Base-by-base conservation (phyloP, 2,797 vertebrate genomes). In the Vespertilio murinus region DNA sequence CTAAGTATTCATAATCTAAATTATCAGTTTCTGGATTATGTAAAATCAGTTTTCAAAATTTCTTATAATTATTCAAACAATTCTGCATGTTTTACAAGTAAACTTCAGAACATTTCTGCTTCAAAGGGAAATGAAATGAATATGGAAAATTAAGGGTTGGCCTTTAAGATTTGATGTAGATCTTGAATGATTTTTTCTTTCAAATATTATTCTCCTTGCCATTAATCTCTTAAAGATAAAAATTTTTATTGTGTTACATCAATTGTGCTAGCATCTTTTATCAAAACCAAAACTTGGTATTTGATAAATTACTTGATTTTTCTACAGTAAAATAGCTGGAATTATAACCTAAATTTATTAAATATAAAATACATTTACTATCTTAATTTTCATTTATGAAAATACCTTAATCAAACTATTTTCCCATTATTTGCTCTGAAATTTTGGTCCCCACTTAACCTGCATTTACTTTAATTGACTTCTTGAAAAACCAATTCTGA, bases 121-220 rank as follows among this genome's bases (percentile, higher is more conserved):
- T 91, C 83, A 42, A 94, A 87, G n/a, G 22, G 77, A 22, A 92
- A 80, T 80, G 16, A 92, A 90, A 83, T 22, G 30, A 85, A 84
- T 70, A 49, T 30, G 22, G 84, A 93, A 95, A 84, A 54, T 59
- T 74, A 67, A 94, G 28, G 91, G 2, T 75, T 83, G 23, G 25
- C 56, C 38, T 59, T 85, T 30, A 89, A 87, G 69, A 82, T 18
- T 9, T 94, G 42, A 47, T 54, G 8, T n/a, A 90, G 18, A 18
- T 40, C 35, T 38, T 64, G n/a, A 45, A n/a, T 86, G 16, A 67
- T 64, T 77, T 88, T 82, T 61, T 84, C 77, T 77, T 84, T 89
- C 35, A 94, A 70, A 65, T 81, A 45, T n/a, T 13, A 52, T 70
- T 56, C 14, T 69, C 30, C 18, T 65, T 65, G 40, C 10, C 45